phyloP scores from a whole-genome alignment of 2,797 vertebrate genomes.

The Neosilurus mollespiculum region DNA sequence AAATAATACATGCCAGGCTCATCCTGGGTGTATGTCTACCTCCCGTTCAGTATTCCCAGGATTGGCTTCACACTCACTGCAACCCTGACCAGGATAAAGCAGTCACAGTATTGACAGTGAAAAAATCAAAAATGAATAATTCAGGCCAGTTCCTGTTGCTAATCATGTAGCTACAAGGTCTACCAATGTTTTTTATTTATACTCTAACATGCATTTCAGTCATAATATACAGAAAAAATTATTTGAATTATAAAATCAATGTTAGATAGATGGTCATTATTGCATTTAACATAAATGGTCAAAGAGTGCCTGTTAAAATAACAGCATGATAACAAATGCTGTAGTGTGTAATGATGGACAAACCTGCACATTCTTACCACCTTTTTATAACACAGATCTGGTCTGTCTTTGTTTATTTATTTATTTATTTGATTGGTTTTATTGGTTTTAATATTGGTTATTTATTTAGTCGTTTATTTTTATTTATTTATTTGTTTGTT shows the following conservation, averaged over 20 bases:
- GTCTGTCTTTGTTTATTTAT: not conserved
- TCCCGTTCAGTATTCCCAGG: not conserved
- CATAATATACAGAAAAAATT: not conserved
- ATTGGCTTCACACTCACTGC: not conserved
- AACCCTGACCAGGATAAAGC: not conserved
- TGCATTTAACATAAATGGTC: not conserved
- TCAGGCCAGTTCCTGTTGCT: not conserved
- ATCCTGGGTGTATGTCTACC: not conserved
- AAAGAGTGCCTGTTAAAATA: not conserved
- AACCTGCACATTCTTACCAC: not conserved
- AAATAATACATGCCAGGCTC: not conserved
- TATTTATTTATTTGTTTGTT: not conserved
- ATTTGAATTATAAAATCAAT: no score
- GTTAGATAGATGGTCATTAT: no score
- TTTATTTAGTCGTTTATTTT: no score
- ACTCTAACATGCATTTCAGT: not conserved
- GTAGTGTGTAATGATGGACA: no score
- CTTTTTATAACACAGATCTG: not conserved
- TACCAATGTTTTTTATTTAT: not conserved
- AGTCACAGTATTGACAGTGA: not conserved
- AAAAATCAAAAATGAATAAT: conserved; percentile 8
- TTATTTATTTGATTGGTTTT: not conserved
- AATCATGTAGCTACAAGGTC: not conserved
- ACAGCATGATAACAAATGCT: not conserved
- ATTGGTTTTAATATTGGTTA: no score